Conservation (phyloP, 2,113 vertebrate genomes). For the Myrmecobius fasciatus region DNA sequence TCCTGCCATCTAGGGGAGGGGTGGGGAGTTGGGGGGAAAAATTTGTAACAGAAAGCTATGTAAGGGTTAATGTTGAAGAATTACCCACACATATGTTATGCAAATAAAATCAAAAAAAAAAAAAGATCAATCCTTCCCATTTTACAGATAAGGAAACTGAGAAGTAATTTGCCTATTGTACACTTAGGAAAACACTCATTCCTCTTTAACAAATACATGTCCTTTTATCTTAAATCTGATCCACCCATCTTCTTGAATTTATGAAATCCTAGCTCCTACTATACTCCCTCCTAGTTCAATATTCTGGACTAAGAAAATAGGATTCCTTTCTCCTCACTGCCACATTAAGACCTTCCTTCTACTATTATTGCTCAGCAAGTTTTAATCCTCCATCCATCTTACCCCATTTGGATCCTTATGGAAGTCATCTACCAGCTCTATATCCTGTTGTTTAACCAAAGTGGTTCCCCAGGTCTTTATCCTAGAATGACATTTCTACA, state of each 20-base stretch:
- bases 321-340: not conserved
- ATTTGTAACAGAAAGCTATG: too few species aligned
- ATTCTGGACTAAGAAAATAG: not conserved
- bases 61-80: too few species aligned
- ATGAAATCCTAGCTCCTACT: not conserved
- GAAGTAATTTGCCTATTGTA: not conserved
- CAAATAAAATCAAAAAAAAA: too few species aligned
- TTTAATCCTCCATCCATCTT: not conserved
- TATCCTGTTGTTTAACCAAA: not conserved
- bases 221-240: not conserved
- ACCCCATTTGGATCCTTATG: not conserved
- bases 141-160: not conserved
- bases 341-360: not conserved
- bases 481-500: not conserved
- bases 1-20: too few species aligned
- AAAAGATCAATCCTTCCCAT: too few species aligned
- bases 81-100: too few species aligned
- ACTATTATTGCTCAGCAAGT: not conserved
- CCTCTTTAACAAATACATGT: not conserved
- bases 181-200: not conserved
- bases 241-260: not conserved
- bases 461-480: not conserved
- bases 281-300: not conserved
- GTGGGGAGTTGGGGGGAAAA: too few species aligned
- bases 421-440: not conserved